A percentile compares a stretch with the other conserved stretches of the same genome.
Evolutionary conservation across 2,888 invertebrate species (phyloP).

Genomic region (Encarsia formosa): DNA sequence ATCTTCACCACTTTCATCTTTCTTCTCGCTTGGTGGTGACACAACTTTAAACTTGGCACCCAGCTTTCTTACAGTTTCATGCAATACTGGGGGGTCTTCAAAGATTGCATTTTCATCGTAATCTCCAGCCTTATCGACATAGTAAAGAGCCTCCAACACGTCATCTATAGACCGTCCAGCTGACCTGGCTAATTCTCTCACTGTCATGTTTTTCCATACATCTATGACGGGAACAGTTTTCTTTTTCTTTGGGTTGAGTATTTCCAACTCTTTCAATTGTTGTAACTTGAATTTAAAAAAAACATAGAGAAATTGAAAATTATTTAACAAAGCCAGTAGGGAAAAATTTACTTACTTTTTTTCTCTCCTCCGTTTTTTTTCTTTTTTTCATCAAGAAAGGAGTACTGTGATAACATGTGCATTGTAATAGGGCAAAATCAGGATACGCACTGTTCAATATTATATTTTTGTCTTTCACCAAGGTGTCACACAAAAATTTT

Average conservation of each 20-base stretch:
- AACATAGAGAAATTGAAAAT: background rate
- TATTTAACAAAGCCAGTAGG: background rate
- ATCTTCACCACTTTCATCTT: constrained; percentile 50
- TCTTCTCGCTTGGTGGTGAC: constrained; percentile 2
- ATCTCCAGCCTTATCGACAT: constrained; percentile 58
- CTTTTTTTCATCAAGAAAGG: constrained; percentile 56
- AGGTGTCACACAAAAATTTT: constrained; percentile 24
- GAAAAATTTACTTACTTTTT: constrained; percentile 19
- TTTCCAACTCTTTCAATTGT: constrained; percentile 54
- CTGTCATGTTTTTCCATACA: constrained; percentile 79
- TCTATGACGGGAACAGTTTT: constrained; percentile 55
- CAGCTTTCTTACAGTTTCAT: constrained; percentile 65
- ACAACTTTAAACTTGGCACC: constrained; percentile 62
- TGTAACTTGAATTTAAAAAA: constrained; percentile 33
- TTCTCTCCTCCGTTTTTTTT: constrained; percentile 58
- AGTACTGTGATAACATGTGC: constrained; percentile 44
- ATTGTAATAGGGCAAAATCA: constrained; percentile 7
- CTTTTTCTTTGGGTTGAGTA: constrained; percentile 59
- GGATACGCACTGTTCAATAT: constrained; percentile 14
- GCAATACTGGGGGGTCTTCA: constrained; percentile 62
- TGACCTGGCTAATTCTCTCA: constrained; percentile 66
- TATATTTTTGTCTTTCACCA: constrained; percentile 17
- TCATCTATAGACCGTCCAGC: constrained; percentile 64
- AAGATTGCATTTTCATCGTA: constrained; percentile 59
- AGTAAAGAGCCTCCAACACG: constrained; percentile 66